Conservation (phyloP, 2,113 vertebrate species). For the Pogonocichla stellata region DNA sequence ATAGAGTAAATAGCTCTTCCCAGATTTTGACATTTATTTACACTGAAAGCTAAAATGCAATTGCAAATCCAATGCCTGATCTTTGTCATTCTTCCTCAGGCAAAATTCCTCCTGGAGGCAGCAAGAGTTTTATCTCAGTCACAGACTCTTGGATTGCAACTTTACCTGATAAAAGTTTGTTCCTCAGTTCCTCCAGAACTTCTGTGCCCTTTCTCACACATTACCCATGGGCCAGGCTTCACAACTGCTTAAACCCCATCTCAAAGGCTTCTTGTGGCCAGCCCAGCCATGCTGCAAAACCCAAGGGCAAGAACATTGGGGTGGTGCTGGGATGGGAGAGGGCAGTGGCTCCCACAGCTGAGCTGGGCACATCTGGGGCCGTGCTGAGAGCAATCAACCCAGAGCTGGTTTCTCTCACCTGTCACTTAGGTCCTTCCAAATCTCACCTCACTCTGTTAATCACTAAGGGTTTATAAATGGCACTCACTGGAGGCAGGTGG, state of each 20-base stretch:
- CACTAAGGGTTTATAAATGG: background rate
- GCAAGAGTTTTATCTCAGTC: background rate
- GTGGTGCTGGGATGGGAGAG: background rate
- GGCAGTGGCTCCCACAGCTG: background rate
- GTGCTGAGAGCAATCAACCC: background rate
- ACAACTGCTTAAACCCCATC: background rate
- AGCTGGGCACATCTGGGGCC: background rate
- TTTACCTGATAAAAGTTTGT: background rate
- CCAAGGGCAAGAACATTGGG: rapidly evolving
- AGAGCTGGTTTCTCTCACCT: background rate
- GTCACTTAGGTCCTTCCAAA: background rate
- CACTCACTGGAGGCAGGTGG: background rate
- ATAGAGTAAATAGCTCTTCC: background rate
- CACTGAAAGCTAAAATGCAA: background rate
- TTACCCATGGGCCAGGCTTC: background rate
- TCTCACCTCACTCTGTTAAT: background rate
- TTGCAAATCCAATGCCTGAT: background rate
- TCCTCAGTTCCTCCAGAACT: background rate
- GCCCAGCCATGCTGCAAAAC: rapidly evolving
- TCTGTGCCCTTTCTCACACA: background rate
- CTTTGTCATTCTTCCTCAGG: background rate
- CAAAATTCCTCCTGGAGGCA: background rate
- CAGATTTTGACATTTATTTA: background rate
- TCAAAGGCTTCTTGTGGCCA: background rate
- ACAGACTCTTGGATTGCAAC: background rate